phyloP scores from a whole-genome alignment of 2,113 vertebrate species.

The Rynchops niger region DNA sequence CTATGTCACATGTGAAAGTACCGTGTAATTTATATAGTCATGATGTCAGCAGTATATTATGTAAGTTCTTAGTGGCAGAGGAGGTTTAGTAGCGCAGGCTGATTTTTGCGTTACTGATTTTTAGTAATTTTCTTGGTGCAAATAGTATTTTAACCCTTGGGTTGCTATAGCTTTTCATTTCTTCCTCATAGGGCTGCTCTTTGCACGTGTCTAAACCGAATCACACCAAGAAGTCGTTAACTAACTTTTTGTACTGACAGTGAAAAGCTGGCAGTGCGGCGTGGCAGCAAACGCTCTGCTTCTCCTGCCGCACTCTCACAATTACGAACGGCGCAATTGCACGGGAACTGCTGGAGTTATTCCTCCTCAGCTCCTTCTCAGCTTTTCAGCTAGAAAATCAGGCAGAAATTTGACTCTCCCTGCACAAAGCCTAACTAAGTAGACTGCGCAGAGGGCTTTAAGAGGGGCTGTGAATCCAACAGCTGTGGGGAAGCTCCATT shows the following conservation, averaged over 20 bases:
- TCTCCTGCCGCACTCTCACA: neutral
- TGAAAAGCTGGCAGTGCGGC: neutral
- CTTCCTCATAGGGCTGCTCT: neutral
- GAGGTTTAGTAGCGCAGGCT: conserved; percentile 37
- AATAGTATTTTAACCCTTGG: neutral
- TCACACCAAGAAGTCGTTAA: neutral
- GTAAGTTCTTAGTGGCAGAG: conserved; percentile 67
- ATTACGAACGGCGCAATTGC: neutral
- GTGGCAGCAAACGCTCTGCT: neutral
- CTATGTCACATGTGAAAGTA: conserved; percentile 70
- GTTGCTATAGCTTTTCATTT: neutral
- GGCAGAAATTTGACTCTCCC: neutral
- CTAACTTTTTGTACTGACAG: neutral
- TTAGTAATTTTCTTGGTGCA: conserved; percentile 25
- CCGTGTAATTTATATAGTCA: conserved; percentile 67
- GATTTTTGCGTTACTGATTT: conserved; percentile 56
- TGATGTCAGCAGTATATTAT: conserved; percentile 73
- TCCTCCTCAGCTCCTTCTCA: neutral
- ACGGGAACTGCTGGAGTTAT: neutral
- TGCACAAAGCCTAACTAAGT: neutral
- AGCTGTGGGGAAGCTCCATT: neutral
- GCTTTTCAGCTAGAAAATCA: neutral
- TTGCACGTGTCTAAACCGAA: neutral
- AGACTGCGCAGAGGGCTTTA: neutral
- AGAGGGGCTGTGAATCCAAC: neutral